These are phyloP conservation scores for Corydoras maculifer DNA, from an alignment of 2,113 vertebrate genomes.

Conservation along the genomic window DNA sequence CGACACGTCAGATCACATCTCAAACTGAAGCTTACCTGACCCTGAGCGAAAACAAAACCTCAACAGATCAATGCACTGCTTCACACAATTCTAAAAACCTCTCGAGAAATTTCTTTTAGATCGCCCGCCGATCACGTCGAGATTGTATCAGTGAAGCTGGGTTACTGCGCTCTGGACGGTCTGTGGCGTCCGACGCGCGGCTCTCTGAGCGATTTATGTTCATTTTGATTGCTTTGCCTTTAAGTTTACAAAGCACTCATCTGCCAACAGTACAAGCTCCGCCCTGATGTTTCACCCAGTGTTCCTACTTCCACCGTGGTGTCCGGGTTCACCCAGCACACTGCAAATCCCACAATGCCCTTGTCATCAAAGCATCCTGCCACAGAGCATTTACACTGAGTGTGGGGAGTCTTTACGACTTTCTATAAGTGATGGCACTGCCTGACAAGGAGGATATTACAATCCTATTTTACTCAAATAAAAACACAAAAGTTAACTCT, in stretches of 20 bases:
- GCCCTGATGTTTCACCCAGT: constrained; percentile 51
- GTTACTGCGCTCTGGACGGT: constrained; percentile 21
- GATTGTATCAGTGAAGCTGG: constrained; percentile 7
- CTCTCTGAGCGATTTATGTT: constrained; percentile 43
- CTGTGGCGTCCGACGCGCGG: constrained; percentile 36
- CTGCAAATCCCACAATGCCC: constrained; percentile 57
- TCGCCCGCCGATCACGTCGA: not conserved
- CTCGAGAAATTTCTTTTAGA: too few relatives aligned
- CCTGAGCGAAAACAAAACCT: too few relatives aligned
- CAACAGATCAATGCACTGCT: too few relatives aligned
- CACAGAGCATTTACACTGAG: not conserved
- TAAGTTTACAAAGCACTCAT: constrained; percentile 53
- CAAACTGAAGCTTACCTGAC: too few relatives aligned
- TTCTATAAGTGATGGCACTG: too few relatives aligned
- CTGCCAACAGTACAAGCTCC: constrained; percentile 47
- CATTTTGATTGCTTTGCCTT: constrained; percentile 55
- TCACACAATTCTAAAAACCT: too few relatives aligned
- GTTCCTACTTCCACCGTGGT: constrained; percentile 48
- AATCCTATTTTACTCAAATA: too few relatives aligned
- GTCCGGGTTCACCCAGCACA: constrained; percentile 42
- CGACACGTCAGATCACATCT: too few relatives aligned
- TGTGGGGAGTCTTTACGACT: too few relatives aligned
- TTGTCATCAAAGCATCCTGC: constrained; percentile 27
- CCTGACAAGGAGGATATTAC: too few relatives aligned
- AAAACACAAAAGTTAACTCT: too few relatives aligned